A percentile compares a stretch with the other conserved stretches of the same genome.
Conservation (phyloP, 2,888 invertebrate species). For the Acrocyrtus sp. region DNA sequence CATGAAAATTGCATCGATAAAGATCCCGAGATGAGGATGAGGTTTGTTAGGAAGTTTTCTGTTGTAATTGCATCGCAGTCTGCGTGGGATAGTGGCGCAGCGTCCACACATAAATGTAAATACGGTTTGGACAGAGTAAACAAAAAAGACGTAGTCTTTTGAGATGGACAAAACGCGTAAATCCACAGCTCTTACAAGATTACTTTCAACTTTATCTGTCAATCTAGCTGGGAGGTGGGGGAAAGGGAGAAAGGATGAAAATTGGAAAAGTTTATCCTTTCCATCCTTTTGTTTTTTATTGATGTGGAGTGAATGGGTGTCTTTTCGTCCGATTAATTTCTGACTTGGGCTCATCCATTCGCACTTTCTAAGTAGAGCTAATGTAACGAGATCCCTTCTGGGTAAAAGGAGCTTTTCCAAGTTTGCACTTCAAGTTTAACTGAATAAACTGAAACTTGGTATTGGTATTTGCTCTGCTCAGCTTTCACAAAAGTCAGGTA, state of each 20-base stretch:
- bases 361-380: too few species aligned
- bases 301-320: conserved; percentile 24
- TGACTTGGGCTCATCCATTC: conserved; percentile 21
- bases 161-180: too few species aligned
- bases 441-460: too few species aligned
- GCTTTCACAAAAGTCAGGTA: too few species aligned
- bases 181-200: neutral
- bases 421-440: too few species aligned
- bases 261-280: neutral
- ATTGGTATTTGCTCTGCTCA: too few species aligned
- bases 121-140: neutral
- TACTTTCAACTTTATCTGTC: too few species aligned
- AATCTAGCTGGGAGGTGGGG: neutral
- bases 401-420: too few species aligned
- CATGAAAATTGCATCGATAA: neutral
- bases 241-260: too few species aligned
- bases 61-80: neutral
- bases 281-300: too few species aligned
- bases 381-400: too few species aligned
- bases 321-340: conserved; percentile 35
- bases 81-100: neutral
- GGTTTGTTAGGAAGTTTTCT: neutral
- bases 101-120: neutral
- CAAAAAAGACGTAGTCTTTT: too few species aligned
- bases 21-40: neutral